A percentile compares a stretch with the other conserved stretches of the same genome.
Conservation (phyloP, 2,888 invertebrate genomes). For the Ditula angustiorana region DNA sequence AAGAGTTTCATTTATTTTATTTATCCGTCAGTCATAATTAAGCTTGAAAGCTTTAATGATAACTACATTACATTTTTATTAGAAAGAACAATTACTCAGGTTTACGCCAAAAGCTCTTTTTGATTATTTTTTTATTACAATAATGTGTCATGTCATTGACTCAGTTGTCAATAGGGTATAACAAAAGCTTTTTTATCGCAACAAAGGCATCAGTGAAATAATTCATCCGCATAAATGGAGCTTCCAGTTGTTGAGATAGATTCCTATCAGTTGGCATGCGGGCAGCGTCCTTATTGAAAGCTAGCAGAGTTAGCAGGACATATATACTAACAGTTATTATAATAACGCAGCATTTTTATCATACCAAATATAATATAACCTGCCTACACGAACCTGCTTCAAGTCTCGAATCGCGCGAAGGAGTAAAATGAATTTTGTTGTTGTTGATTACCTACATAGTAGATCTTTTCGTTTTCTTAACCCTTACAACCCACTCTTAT, state of each 20-base stretch:
- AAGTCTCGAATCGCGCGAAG: no score
- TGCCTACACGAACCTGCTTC: no score
- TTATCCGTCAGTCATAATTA: no score
- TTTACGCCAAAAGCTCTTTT: neutral
- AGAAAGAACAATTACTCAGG: neutral
- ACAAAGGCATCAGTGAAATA: neutral
- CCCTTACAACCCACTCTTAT: no score
- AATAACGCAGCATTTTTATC: neutral
- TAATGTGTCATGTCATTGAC: neutral
- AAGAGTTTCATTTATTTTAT: no score
- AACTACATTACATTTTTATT: neutral
- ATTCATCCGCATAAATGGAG: constrained; percentile 20
- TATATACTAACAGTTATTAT: neutral
- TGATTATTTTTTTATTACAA: neutral
- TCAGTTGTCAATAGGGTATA: neutral
- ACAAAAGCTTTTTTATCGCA: constrained; percentile 10
- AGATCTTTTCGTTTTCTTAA: no score
- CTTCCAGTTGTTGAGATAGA: constrained; percentile 12
- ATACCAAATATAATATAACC: no score
- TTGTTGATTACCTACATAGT: no score
- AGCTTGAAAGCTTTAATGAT: neutral
- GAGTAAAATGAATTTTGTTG: no score
- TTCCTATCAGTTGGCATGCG: constrained; percentile 20
- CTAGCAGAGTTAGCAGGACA: neutral
- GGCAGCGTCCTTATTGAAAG: constrained; percentile 5